Conservation (phyloP, 2,888 invertebrate genomes). For the Sinopyrophorus schimmeli region DNA sequence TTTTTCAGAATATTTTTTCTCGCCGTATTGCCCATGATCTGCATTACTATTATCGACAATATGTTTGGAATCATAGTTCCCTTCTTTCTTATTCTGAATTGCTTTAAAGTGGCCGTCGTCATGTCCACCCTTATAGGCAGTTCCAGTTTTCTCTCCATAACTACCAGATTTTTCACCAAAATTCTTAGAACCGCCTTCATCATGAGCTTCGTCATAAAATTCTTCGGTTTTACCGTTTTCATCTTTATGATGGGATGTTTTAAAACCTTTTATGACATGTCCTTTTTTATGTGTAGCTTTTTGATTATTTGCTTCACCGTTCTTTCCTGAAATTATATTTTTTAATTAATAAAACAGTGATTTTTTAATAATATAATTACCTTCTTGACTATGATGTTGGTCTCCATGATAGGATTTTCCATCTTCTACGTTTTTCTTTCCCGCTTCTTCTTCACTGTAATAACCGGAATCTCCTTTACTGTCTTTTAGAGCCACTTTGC, state of each 20-base stretch:
- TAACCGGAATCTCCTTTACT: conserved; percentile 58
- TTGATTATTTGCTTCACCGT: conserved; percentile 61
- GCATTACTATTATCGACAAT: conserved; percentile 62
- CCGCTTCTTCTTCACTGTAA: conserved; percentile 62
- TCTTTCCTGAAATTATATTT: conserved; percentile 51
- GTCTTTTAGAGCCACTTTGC: conserved; percentile 55
- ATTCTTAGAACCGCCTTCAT: conserved; percentile 64
- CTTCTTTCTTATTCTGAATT: conserved; percentile 62
- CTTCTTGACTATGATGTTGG: conserved; percentile 62
- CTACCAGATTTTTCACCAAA: conserved; percentile 62
- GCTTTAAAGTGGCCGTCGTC: conserved; percentile 63
- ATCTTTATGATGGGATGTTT: conserved; percentile 67
- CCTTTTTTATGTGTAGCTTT: conserved; percentile 67
- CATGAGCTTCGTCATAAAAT: conserved; percentile 68
- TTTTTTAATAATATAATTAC: too few relatives aligned
- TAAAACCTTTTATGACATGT: conserved; percentile 68
- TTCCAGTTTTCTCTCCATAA: conserved; percentile 62
- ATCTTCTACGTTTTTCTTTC: conserved; percentile 63
- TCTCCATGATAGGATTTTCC: conserved; percentile 64
- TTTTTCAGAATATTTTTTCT: conserved; percentile 63
- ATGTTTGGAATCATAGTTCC: conserved; percentile 62
- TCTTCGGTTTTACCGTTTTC: conserved; percentile 68
- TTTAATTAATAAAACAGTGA: conserved; percentile 26
- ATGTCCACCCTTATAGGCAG: conserved; percentile 64
- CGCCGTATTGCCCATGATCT: conserved; percentile 64